A percentile compares a stretch with the other conserved stretches of the same genome.
Conservation (phyloP, 2,113 vertebrate species). For the Colossoma macropomum region DNA sequence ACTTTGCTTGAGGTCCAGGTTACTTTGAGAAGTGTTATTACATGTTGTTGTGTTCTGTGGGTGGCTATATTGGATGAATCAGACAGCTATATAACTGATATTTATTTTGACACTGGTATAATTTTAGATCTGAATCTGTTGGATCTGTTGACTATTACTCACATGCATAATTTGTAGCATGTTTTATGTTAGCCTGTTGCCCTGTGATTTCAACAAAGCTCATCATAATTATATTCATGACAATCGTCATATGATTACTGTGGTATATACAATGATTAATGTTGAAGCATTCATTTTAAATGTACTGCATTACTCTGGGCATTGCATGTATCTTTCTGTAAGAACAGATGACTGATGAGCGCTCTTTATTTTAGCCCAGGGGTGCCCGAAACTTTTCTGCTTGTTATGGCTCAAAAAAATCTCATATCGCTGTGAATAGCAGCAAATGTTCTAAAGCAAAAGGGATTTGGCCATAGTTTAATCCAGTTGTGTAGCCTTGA, state of each 20-base stretch:
- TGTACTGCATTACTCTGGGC: not conserved
- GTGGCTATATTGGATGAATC: slow-evolving; percentile 15
- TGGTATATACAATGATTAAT: not conserved
- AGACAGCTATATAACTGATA: slow-evolving; percentile 1
- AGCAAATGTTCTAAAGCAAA: not conserved
- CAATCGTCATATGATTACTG: not conserved
- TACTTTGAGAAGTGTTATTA: not conserved
- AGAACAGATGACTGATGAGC: not conserved
- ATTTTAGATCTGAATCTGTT: not conserved
- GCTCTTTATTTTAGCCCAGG: not conserved
- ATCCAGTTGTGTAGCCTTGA: slow-evolving; percentile 12
- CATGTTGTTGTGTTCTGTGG: not conserved
- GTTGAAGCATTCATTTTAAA: not conserved
- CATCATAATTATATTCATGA: not conserved
- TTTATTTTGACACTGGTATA: slow-evolving; percentile 1
- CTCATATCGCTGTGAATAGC: slow-evolving; percentile 6
- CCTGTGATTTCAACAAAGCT: not conserved
- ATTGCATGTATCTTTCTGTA: not conserved
- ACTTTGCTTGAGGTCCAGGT: not conserved
- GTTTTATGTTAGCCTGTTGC: not conserved
- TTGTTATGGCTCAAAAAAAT: slow-evolving; percentile 6
- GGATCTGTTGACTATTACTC: not conserved
- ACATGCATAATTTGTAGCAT: not conserved
- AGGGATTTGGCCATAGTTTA: not conserved
- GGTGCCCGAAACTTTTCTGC: not conserved